Conservation (phyloP, 2,797 vertebrate species). For the Scarus forsteni region DNA sequence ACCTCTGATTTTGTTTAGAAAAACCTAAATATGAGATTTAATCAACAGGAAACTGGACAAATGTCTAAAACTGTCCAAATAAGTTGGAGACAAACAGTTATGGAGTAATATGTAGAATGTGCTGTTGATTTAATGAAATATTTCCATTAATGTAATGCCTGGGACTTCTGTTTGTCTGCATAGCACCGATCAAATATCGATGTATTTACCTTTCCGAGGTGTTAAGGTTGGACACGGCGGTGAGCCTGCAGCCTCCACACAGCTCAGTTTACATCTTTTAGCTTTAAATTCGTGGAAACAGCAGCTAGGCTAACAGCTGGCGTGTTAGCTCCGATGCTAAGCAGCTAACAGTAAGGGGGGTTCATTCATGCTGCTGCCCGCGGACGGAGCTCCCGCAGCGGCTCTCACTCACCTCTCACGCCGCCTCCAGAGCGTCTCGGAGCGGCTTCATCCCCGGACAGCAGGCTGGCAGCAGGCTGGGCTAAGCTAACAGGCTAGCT, state of each 20-base stretch:
- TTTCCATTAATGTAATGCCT: too few species aligned
- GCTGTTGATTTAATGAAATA: too few species aligned
- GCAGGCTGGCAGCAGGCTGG: slow-evolving; percentile 23
- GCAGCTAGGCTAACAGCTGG: slow-evolving; percentile 20
- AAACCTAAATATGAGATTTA: too few species aligned
- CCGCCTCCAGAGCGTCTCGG: slow-evolving; percentile 3
- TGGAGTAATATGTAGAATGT: too few species aligned
- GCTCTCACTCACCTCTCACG: slow-evolving; percentile 60
- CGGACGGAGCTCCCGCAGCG: background rate
- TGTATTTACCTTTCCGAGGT: too few species aligned
- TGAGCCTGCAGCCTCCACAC: background rate
- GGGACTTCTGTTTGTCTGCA: too few species aligned
- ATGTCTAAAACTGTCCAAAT: too few species aligned
- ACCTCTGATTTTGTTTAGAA: too few species aligned
- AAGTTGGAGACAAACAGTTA: too few species aligned
- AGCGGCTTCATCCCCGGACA: slow-evolving; percentile 17
- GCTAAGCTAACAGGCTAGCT: slow-evolving; percentile 36
- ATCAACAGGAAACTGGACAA: too few species aligned
- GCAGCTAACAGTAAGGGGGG: background rate
- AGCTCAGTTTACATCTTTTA: background rate
- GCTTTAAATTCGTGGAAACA: background rate
- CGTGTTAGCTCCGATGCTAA: slow-evolving; percentile 48
- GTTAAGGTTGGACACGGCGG: too few species aligned
- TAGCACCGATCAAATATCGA: too few species aligned
- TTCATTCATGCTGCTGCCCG: background rate